phyloP scores from a whole-genome alignment of 1,140 invertebrate species.

The Anoplophora glabripennis region DNA sequence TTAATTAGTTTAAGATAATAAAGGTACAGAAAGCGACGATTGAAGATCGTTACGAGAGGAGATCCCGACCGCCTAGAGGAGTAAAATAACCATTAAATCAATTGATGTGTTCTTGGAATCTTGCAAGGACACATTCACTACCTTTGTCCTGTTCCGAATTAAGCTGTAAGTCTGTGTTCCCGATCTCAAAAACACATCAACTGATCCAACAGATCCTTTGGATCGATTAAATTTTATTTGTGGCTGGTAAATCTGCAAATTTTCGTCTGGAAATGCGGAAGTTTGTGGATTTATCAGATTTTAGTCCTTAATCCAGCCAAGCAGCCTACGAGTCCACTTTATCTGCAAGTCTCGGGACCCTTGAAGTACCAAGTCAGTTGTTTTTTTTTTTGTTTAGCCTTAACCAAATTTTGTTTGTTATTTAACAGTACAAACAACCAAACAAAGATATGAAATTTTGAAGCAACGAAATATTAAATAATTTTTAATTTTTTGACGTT shows the following conservation, averaged over 20 bases:
- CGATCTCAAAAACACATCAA: conserved; percentile 41
- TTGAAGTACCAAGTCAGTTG: too few relatives aligned
- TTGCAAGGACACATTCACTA: not conserved
- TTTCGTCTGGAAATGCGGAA: not conserved
- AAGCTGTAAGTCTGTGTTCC: not conserved
- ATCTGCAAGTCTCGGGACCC: not conserved
- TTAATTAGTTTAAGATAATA: too few relatives aligned
- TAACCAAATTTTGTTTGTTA: too few relatives aligned
- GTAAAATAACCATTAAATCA: too few relatives aligned
- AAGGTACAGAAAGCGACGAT: too few relatives aligned
- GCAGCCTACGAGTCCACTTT: not conserved
- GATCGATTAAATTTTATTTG: not conserved
- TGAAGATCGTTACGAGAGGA: too few relatives aligned
- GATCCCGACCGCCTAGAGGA: too few relatives aligned
- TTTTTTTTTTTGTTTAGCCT: too few relatives aligned
- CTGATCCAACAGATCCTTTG: conserved; percentile 26
- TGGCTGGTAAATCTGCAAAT: not conserved
- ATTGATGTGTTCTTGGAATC: conserved; percentile 41
- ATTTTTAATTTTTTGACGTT: too few relatives aligned
- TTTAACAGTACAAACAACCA: too few relatives aligned
- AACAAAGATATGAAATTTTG: too few relatives aligned
- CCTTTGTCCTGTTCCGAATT: conserved; percentile 13
- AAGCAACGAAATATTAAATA: too few relatives aligned
- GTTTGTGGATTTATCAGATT: conserved; percentile 3
- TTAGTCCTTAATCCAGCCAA: not conserved